Evolutionary conservation across 2,113 vertebrate species (phyloP).

Genomic region (Anas platyrhynchos): DNA sequence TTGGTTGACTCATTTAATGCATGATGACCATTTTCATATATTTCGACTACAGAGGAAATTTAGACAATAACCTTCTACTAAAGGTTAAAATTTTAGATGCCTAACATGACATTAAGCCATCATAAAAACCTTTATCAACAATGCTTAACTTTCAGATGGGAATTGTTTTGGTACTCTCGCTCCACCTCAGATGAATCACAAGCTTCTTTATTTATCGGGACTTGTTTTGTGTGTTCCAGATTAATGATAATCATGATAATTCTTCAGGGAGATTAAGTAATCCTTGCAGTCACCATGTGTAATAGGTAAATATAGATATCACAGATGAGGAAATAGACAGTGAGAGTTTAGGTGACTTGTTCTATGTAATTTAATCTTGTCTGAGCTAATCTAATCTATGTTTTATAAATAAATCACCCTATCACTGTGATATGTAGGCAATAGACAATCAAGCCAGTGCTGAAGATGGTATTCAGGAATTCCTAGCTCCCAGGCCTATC

Average conservation of each 20-base stretch:
- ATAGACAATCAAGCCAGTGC: neutral
- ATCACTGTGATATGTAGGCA: slow-evolving; percentile 46
- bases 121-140: neutral
- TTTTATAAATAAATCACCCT: slow-evolving; percentile 64
- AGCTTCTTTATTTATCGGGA: slow-evolving; percentile 37
- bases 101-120: neutral
- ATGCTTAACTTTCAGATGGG: neutral
- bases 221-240: slow-evolving; percentile 53
- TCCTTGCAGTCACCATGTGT: slow-evolving; percentile 24
- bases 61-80: neutral
- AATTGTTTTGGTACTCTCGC: slow-evolving; percentile 31
- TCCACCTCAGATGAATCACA: slow-evolving; percentile 34
- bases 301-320: slow-evolving; percentile 50
- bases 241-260: slow-evolving; percentile 66
- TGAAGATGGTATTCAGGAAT: slow-evolving; percentile 10
- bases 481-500: slow-evolving; percentile 30
- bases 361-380: slow-evolving; percentile 68
- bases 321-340: slow-evolving; percentile 50
- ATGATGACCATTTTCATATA: neutral
- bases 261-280: slow-evolving; percentile 67
- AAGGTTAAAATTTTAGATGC: neutral
- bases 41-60: neutral
- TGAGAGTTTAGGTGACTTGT: slow-evolving; percentile 58
- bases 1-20: neutral
- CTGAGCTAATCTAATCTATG: slow-evolving; percentile 65